Base-by-base conservation (phyloP, 2,797 vertebrate genomes). In the Rhodeus uyekii region DNA sequence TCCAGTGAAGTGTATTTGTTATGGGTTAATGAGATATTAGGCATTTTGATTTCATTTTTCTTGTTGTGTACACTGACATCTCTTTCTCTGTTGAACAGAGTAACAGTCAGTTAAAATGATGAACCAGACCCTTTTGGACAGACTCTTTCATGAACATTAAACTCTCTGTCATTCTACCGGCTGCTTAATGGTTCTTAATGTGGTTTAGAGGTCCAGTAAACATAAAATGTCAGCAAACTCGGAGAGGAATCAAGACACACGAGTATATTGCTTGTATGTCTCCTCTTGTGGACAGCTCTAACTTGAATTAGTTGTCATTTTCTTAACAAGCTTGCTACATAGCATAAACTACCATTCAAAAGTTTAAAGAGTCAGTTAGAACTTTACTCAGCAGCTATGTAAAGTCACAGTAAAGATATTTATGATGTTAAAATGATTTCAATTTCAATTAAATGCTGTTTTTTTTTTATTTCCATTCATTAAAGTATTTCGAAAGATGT, bases 1-100 rank as follows among this genome's bases (percentile, higher is more conserved):
- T 60, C 53, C 29, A 42, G 5, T 74, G 44, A 64, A 61, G 67
- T 2, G 2, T 61, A 46, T 80, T 74, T 60, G 32, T 74, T 55
- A 29, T 4, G 32, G 8, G 48, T 6, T 58, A 63, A 78, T 83
- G 9, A 44, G 65, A 73, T 61, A 72, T 77, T 63, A 32, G 61
- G 10, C 27, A 7, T 29, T 27, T 39, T 36, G 18, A 39, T 79
- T 38, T 58, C 0, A 69, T 29, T 60, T 72, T 42, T 46, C 12
- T 44, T 46, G 5, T 44, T 32, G 22, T n/a, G 14, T 36, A 46
- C 8, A 55, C 19, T 38, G 58, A 16, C 7, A 34, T 74, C 22
- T 24, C 72, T 8, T 24, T n/a, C 27, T 77, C 6, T 16, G 32
- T n/a, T 19, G 8, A 77, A n/a, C 12, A 50, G 27, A 46, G 42